These are phyloP conservation scores for Dendrocopos noguchii DNA, from an alignment of 2,113 vertebrate genomes.

Conservation along the genomic window DNA sequence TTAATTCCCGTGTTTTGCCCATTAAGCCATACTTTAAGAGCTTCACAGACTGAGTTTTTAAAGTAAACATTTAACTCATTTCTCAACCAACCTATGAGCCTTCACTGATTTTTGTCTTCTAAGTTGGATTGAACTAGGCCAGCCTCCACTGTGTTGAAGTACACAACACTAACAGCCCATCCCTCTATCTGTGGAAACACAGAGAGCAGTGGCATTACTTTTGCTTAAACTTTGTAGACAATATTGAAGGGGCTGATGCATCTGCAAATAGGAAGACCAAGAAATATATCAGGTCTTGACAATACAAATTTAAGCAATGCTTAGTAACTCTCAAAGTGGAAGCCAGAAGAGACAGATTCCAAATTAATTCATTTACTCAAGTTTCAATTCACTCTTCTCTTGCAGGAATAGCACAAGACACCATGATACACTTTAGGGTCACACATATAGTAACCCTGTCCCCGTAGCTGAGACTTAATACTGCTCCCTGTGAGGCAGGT, in stretches of 20 bases:
- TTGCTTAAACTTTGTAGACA: neutral
- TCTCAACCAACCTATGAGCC: neutral
- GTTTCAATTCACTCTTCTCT: neutral
- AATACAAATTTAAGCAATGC: neutral
- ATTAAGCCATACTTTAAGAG: neutral
- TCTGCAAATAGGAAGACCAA: neutral
- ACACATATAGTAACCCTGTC: neutral
- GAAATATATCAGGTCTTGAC: neutral
- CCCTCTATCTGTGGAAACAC: neutral
- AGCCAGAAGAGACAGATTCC: neutral
- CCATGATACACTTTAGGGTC: neutral
- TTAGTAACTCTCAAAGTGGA: neutral
- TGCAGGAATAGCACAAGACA: neutral
- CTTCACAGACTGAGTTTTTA: neutral
- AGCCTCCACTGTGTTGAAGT: neutral
- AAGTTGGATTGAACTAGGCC: neutral
- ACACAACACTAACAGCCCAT: neutral
- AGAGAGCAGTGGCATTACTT: neutral
- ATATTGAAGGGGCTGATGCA: neutral
- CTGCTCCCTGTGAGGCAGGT: neutral
- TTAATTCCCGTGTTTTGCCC: neutral
- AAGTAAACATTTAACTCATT: neutral
- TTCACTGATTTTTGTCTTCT: neutral
- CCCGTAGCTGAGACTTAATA: rapidly evolving
- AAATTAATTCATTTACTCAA: neutral